Evolutionary conservation across 1,140 invertebrate genomes (phyloP), one percentile per base, ranked within the genome.

Genomic region (Atopsyche davidsoni): DNA sequence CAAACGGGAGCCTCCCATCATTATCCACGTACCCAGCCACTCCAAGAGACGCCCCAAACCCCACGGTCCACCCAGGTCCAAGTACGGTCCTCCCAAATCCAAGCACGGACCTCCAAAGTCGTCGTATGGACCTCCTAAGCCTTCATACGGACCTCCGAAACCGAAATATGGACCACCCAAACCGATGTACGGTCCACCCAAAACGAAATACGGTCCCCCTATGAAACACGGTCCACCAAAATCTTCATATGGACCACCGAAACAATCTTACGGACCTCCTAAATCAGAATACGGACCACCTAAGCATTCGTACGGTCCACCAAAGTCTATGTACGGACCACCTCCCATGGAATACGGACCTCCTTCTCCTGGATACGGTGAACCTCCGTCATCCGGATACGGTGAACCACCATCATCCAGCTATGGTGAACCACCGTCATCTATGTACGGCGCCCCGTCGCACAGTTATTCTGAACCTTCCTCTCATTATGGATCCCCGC

Each of bases 161-260:
- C 19, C 50, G 2, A 40, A 32, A 14, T 55, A 57, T 14, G 55
- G 55, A 10, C 51, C 55, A 13, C 55, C 55, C 0, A 57, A 54
- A 32, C 42, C 51, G 1, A 55, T 45, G 38, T 64, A 62, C 40
- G 61, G 62, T 6, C 58, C 63, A 3, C 60, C 62, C 6, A 64
- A 63, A 57, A 18, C 55, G 9, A 41, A 23, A 4, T 64, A 63
- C 40, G 63, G 63, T 4, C 60, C 62, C 23, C 60, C 57, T 1
- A 56, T 55, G 9, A 31, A 17, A 9, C 62, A 63, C 23, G 62
- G 62, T 9, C 59, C 64, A 38, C 62, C 62, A 11, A 53, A 53
- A 31, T 35, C 55, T 4, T 43, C 23, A 10, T 57, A 57, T 25
- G 55, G 55, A 14, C 51, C 55, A 31, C 55, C 55, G 3, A 57